phyloP scores from a whole-genome alignment of 2,797 vertebrate genomes.

The Australoheros facetus region DNA sequence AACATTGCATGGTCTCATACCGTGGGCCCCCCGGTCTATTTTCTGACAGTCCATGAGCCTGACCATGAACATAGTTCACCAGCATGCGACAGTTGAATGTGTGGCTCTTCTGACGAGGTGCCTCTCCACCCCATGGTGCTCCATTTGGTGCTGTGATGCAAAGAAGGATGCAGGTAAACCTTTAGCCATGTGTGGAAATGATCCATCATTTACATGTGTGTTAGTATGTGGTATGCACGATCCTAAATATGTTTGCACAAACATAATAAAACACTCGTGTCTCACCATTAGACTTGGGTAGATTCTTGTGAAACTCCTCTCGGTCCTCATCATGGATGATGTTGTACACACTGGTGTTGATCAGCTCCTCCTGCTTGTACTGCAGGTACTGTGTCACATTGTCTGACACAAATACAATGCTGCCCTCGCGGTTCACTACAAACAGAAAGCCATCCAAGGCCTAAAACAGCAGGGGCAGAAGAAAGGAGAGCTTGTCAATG shows the following conservation, averaged over 20 bases:
- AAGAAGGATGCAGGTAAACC: neutral
- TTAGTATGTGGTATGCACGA: neutral
- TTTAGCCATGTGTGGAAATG: neutral
- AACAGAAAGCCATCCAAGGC: conserved; percentile 97
- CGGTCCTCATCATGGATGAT: conserved; percentile 96
- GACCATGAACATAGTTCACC: conserved; percentile 86
- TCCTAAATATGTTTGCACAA: neutral
- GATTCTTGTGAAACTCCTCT: conserved; percentile 95
- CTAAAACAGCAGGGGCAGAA: conserved; percentile 66
- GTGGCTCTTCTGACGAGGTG: conserved; percentile 93
- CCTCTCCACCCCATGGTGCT: conserved; percentile 90
- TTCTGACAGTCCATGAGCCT: conserved; percentile 82
- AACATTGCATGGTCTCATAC: conserved; percentile 99
- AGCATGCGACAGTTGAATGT: conserved; percentile 98
- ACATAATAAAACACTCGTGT: neutral
- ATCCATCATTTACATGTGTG: neutral
- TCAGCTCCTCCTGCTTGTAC: conserved; percentile 97
- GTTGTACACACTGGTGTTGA: conserved; percentile 95
- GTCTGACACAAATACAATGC: conserved; percentile 97
- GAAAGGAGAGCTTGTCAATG: neutral
- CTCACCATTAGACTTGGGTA: conserved; percentile 92
- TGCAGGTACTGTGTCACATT: conserved; percentile 98
- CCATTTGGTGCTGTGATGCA: conserved; percentile 82
- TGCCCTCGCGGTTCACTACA: conserved; percentile 97
- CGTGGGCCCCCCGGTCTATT: conserved; percentile 85